phyloP scores from a whole-genome alignment of 2,113 vertebrate genomes.

The Ivindomyrus marchei region DNA sequence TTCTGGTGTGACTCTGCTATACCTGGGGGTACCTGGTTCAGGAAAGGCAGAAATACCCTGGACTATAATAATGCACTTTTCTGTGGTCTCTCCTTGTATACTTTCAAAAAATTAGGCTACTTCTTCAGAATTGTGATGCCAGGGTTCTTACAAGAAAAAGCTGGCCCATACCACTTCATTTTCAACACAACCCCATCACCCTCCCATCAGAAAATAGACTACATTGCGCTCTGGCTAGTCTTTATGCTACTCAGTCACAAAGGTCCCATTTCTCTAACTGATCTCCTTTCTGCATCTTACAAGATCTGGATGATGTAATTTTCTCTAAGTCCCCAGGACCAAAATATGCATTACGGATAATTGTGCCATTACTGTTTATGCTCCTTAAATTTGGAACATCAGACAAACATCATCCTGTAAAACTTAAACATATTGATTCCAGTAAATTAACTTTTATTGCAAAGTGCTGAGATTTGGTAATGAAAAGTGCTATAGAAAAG shows the following conservation, averaged over 20 bases:
- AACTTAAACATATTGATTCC: background rate
- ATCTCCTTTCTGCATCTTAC: too few species aligned
- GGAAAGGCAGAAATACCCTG: too few species aligned
- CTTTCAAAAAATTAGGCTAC: background rate
- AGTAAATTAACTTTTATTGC: background rate
- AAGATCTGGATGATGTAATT: too few species aligned
- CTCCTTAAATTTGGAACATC: too few species aligned
- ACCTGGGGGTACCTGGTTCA: background rate
- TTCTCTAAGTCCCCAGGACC: too few species aligned
- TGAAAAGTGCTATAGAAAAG: background rate
- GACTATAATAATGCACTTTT: background rate
- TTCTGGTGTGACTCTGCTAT: background rate
- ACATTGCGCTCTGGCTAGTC: background rate
- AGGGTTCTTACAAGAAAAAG: background rate
- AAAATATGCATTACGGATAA: too few species aligned
- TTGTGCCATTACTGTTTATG: too few species aligned
- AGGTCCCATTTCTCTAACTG: too few species aligned
- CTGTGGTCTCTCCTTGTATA: background rate
- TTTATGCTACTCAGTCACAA: too few species aligned
- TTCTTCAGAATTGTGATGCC: background rate
- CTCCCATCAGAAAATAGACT: background rate
- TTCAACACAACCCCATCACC: background rate
- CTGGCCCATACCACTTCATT: background rate
- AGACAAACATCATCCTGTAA: too few species aligned
- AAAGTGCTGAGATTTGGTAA: background rate